Evolutionary conservation across 2,888 invertebrate genomes (phyloP).

Genomic region (Torymus auratus): DNA sequence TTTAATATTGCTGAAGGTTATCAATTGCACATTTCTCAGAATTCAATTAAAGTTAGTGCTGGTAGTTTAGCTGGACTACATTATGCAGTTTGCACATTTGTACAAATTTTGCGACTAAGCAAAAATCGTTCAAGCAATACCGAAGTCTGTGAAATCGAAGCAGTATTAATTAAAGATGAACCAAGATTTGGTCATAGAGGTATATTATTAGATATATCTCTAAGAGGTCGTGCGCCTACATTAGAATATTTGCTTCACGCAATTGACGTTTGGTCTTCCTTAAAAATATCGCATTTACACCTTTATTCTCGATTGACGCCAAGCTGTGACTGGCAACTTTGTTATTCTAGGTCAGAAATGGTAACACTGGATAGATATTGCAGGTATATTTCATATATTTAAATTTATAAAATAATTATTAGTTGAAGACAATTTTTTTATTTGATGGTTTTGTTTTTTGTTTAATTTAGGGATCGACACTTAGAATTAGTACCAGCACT

Average conservation of each 20-base stretch:
- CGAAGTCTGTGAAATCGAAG: slow-evolving; percentile 72
- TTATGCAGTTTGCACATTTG: slow-evolving; percentile 79
- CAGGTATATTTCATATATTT: slow-evolving; percentile 65
- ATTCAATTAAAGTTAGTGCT: slow-evolving; percentile 78
- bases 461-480: slow-evolving; percentile 75
- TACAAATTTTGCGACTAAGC: slow-evolving; percentile 79
- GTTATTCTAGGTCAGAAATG: slow-evolving; percentile 78
- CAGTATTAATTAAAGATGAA: slow-evolving; percentile 79
- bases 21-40: slow-evolving; percentile 78
- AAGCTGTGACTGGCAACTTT: slow-evolving; percentile 76
- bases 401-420: slow-evolving; percentile 21
- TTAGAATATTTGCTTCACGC: slow-evolving; percentile 78
- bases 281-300: slow-evolving; percentile 79
- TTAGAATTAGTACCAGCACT: slow-evolving; percentile 79
- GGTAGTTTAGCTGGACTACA: slow-evolving; percentile 79
- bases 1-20: slow-evolving; percentile 78
- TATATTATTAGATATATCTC: slow-evolving; percentile 80
- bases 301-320: slow-evolving; percentile 76
- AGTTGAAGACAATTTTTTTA: slow-evolving; percentile 8
- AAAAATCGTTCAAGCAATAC: slow-evolving; percentile 65
- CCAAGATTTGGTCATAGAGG: slow-evolving; percentile 80
- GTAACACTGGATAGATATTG: slow-evolving; percentile 80
- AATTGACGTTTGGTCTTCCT: slow-evolving; percentile 78
- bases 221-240: slow-evolving; percentile 79
- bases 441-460: slow-evolving; percentile 15